These are phyloP conservation scores for Montipora capitata DNA, from an alignment of 92 coral and sea anemone species.

Conservation along the genomic window DNA sequence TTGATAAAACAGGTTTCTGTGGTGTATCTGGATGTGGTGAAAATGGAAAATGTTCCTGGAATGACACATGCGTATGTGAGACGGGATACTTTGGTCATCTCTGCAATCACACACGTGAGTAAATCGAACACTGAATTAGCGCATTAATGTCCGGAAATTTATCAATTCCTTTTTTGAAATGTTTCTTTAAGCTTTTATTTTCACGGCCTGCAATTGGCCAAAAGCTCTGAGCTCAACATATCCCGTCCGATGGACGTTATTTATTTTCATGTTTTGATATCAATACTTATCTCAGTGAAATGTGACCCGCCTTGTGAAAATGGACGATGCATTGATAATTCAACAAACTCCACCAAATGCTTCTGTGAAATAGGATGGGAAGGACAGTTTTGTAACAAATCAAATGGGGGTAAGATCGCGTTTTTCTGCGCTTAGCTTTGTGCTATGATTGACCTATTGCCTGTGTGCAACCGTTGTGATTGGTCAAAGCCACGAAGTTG, in stretches of 20 bases:
- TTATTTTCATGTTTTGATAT: too few species aligned
- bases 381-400: slow-evolving; percentile 86
- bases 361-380: slow-evolving; percentile 97
- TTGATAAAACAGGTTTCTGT: slow-evolving; percentile 84
- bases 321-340: slow-evolving; percentile 93
- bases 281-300: slow-evolving; percentile 55
- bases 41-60: slow-evolving; percentile 86
- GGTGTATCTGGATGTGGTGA: slow-evolving; percentile 94
- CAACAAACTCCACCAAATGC: slow-evolving; percentile 82
- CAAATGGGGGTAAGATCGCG: slow-evolving; percentile 87
- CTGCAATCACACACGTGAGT: slow-evolving; percentile 64
- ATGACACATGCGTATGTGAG: slow-evolving; percentile 94
- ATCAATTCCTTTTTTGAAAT: neutral
- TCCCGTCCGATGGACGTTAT: too few species aligned
- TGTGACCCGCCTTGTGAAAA: slow-evolving; percentile 89
- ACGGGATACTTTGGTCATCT: slow-evolving; percentile 90
- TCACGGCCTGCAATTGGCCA: too few species aligned
- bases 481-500: neutral
- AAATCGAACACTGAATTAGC: neutral
- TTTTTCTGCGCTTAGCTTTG: too few species aligned
- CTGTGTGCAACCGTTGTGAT: too few species aligned
- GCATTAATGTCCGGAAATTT: too few species aligned
- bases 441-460: too few species aligned
- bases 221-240: too few species aligned
- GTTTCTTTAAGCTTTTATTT: too few species aligned